Conservation (phyloP, 2,797 vertebrate genomes). For the Hippopotamyrus pictus region DNA sequence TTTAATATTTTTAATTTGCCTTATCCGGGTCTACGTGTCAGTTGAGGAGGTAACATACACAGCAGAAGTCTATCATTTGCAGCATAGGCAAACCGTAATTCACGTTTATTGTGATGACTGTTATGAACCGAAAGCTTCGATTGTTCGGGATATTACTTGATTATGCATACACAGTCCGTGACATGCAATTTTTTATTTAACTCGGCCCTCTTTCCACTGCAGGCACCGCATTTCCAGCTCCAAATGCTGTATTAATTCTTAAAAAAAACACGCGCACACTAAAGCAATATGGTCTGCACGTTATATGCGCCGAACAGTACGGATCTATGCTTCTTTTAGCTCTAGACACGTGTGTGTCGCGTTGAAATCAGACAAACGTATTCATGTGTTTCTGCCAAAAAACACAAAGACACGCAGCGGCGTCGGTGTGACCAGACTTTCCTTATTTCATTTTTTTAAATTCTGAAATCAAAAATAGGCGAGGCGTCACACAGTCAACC, state of each 20-base stretch:
- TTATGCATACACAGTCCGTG: neutral
- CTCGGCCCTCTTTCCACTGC: neutral
- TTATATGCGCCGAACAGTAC: neutral
- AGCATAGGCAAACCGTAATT: neutral
- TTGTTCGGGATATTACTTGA: neutral
- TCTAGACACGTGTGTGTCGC: neutral
- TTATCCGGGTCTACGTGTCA: neutral
- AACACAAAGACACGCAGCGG: neutral
- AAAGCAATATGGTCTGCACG: neutral
- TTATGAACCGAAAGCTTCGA: neutral
- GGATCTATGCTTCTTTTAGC: neutral
- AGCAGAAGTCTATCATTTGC: neutral
- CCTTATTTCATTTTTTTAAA: neutral
- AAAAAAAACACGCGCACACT: neutral
- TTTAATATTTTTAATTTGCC: neutral
- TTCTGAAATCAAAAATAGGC: constrained; percentile 3
- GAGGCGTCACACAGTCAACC: neutral
- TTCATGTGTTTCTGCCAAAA: neutral
- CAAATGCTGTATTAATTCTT: neutral
- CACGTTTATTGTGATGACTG: neutral
- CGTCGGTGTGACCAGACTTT: neutral
- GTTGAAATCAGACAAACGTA: neutral
- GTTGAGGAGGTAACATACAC: neutral
- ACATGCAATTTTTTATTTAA: too few species aligned
- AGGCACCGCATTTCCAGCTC: neutral